These are phyloP conservation scores for Aplodontia rufa DNA, from an alignment of 2,113 vertebrate genomes.

Conservation along the genomic window DNA sequence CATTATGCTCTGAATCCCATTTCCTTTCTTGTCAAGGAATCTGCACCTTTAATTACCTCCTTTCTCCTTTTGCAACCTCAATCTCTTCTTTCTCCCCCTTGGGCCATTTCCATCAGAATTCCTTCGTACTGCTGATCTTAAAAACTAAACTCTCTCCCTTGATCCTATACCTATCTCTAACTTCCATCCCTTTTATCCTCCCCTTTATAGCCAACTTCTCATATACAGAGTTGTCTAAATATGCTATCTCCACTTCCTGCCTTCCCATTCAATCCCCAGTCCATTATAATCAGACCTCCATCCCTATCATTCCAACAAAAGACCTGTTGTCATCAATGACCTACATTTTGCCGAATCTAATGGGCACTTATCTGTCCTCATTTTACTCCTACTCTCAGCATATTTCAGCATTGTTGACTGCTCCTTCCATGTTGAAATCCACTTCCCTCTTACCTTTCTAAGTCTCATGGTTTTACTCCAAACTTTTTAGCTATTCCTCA, in stretches of 20 bases:
- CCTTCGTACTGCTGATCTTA: neutral
- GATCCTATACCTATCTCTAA: neutral
- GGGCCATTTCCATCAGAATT: neutral
- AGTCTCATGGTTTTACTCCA: neutral
- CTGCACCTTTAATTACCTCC: neutral
- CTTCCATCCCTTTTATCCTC: neutral
- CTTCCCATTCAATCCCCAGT: neutral
- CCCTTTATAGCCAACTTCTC: neutral
- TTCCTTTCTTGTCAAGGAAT: too few relatives aligned
- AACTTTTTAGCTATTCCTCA: neutral
- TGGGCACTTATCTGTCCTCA: neutral
- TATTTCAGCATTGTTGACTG: neutral
- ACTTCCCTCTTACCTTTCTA: neutral
- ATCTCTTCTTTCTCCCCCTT: neutral
- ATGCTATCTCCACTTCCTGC: neutral
- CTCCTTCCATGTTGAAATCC: slow-evolving; percentile 18
- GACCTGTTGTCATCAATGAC: neutral
- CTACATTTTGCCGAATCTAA: neutral
- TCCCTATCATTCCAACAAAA: neutral
- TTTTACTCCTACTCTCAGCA: neutral
- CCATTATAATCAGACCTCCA: neutral
- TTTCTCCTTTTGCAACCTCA: neutral
- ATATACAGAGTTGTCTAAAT: neutral
- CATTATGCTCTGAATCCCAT: too few relatives aligned
- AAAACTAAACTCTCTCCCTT: neutral